phyloP scores from a whole-genome alignment of 2,113 vertebrate species.

The Malurus cyaneus region DNA sequence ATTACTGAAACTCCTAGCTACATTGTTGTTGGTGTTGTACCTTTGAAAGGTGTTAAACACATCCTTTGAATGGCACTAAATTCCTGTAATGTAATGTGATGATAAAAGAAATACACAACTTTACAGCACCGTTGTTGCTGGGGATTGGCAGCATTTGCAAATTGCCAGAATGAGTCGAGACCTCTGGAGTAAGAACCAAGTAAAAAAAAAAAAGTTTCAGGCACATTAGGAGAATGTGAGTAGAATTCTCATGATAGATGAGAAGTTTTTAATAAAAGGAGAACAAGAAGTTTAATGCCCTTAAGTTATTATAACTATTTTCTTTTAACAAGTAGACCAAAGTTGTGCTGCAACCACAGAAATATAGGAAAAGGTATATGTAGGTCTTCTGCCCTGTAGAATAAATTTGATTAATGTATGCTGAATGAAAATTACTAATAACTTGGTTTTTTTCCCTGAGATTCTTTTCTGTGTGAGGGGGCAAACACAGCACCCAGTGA shows the following conservation, averaged over 20 bases:
- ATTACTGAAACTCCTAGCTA: background rate
- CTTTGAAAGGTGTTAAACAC: background rate
- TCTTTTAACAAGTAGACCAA: slow-evolving; percentile 9
- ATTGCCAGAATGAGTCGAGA: background rate
- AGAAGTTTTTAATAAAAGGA: background rate
- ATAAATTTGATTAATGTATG: background rate
- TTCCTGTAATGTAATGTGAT: background rate
- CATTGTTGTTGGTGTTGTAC: background rate
- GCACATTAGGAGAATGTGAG: background rate
- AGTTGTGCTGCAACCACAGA: background rate
- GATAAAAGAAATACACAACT: background rate
- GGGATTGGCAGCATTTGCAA: background rate
- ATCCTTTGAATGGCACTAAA: background rate
- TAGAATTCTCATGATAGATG: background rate
- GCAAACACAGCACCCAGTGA: background rate
- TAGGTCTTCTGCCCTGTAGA: background rate
- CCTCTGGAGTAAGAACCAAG: background rate
- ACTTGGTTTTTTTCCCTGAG: background rate
- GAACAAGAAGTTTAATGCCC: slow-evolving; percentile 2
- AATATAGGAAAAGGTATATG: background rate
- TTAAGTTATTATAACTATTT: background rate
- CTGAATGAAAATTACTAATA: background rate
- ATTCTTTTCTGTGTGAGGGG: background rate
- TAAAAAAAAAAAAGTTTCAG: background rate
- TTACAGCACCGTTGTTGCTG: background rate